Base-by-base conservation (phyloP, 53 echinoderm and acorn worm genomes). In the Actinopyga echinites region DNA sequence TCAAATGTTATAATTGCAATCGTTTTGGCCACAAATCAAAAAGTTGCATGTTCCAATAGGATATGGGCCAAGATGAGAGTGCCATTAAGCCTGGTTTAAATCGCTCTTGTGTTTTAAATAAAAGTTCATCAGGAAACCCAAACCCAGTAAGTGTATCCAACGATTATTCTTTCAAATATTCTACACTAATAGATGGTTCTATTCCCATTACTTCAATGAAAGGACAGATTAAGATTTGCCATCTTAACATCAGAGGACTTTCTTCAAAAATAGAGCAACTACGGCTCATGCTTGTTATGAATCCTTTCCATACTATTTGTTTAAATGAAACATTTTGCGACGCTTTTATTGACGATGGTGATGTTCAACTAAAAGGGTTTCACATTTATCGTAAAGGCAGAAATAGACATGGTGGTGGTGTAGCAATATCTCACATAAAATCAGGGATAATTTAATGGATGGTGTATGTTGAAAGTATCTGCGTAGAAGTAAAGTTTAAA, bases 321-420 rank as follows among this genome's bases (percentile, higher is more conserved):
- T 6, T 60, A 60, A 60, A 60, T 13, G 28, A 60, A 60, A 60
- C 60, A 4, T 60, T 28, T 60, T 60, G 60, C 5, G 28, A 60
- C 15, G 7, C 60, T 60, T 60, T 10, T 60, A 60, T 28, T 60
- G 60, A 6, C 15, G 28, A 60, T 60, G 3, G 60, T 60, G 9
- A 7, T 60, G 60, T 60, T 60, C 60, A 60, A 0, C 28, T 60
- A 7, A 60, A 60, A 1, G 28, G 15, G 8, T 60, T 60, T 28
- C 0, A 60, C 15, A 60, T 60, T 60, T 60, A 6, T 60, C 28
- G 3, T 60, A 28, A 60, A 25, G 60, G 15, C 15, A 60, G 60
- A 60, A 60, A 60, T 6, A 60, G 60, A 4, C 60, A 60, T 60
- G 23, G 60, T 60, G 60, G 60, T 60, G 60, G 60, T 60, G 60